Evolutionary conservation across 2,113 vertebrate genomes (phyloP).

Genomic region (Meleagris gallopavo): DNA sequence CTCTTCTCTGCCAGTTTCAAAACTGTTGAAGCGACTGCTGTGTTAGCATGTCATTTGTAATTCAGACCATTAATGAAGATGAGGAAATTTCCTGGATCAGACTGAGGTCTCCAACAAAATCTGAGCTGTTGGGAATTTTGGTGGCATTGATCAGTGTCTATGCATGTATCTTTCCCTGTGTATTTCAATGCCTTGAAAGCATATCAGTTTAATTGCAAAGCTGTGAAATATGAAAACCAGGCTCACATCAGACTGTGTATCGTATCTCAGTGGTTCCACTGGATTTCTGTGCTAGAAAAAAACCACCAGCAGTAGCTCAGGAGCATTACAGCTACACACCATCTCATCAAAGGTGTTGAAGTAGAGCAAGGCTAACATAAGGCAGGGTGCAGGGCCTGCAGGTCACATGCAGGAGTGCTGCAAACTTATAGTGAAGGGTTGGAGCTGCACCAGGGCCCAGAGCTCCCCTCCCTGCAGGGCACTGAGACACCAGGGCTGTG

Average conservation of each 20-base stretch:
- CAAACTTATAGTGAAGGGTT: background rate
- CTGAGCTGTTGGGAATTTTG: background rate
- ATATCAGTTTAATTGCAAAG: background rate
- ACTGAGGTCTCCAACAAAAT: background rate
- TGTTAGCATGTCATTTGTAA: background rate
- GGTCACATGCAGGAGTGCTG: background rate
- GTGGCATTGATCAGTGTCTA: background rate
- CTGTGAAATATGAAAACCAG: background rate
- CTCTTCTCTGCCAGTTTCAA: background rate
- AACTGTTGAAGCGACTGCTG: background rate
- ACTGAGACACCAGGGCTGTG: no score
- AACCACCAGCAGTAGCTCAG: rapidly evolving
- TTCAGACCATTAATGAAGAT: background rate
- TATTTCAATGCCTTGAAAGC: background rate
- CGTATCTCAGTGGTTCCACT: background rate
- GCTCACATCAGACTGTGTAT: background rate
- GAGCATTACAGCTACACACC: background rate
- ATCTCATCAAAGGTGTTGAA: background rate
- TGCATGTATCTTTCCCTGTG: rapidly evolving
- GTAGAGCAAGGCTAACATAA: rapidly evolving
- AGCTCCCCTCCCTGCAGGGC: background rate
- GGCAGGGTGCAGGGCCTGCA: background rate
- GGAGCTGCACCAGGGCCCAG: background rate
- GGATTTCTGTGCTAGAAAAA: background rate
- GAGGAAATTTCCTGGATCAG: background rate